Evolutionary conservation across 2,113 vertebrate species (phyloP), one percentile per base, ranked within the genome.

Genomic region (Budorcas taxicolor): DNA sequence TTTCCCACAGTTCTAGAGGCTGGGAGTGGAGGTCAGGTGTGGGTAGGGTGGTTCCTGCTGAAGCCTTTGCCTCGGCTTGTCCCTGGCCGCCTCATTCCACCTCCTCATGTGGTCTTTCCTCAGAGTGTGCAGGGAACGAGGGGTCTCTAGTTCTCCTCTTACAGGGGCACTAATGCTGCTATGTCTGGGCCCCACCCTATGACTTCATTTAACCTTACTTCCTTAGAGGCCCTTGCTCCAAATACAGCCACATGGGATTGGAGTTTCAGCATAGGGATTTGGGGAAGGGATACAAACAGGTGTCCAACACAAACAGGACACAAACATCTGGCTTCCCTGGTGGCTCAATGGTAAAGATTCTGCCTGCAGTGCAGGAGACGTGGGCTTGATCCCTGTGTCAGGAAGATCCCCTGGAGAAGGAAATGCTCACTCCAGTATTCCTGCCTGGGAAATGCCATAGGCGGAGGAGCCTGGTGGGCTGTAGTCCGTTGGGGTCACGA

Each of bases 41-140:
- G 3, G 2, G 2, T 7, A 33, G 17, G 27, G 9, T 10, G 15
- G 23, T 21, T 31, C 25, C 62, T 2, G 27, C 67, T 40, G n/a
- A 71, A 40, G n/a, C 67, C 36, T 71, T 5, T 40, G 19, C 19
- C n/a, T 40, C n/a, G 1, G 36, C 67, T n/a, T 3, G 52, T 12
- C 3, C n/a, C 8, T 1, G 25, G 50, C 50, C 0, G 0, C 33
- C 40, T 47, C 64, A 14, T 21, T 3, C n/a, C 0, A 6, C 13
- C 0, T 33, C 45, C 47, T 74, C 71, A 8, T 1, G 2, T 3
- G 50, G 45, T 50, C 29, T 14, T 60, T 36, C 21, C 74, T 36
- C 0, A 0, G 53, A 1, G 25, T 23, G 33, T n/a, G 13, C 67
- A 33, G 13, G 29, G 40, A 71, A 71, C 13, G 23, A 31, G 29